A percentile compares a stretch with the other conserved stretches of the same genome.
Conservation (phyloP, 92 coral and sea anemone species). For the Anthopleura xanthogrammica region DNA sequence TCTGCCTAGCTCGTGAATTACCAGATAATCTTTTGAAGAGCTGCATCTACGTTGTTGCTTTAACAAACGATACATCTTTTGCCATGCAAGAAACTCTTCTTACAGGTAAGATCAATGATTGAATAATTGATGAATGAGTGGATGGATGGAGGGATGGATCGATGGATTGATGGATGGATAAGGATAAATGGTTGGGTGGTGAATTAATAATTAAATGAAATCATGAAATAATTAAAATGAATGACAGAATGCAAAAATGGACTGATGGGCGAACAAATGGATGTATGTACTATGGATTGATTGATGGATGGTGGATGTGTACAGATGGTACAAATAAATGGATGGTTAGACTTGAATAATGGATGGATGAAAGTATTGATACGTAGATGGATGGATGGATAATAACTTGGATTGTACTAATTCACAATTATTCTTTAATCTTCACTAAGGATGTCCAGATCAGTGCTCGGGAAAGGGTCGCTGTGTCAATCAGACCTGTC, state of each 20-base stretch:
- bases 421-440: too few species aligned
- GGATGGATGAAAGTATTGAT: neutral
- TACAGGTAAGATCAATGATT: slow-evolving; percentile 19
- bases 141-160: too few species aligned
- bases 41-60: slow-evolving; percentile 69
- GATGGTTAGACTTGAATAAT: too few species aligned
- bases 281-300: neutral
- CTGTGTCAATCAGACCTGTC: slow-evolving; percentile 63
- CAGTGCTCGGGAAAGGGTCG: slow-evolving; percentile 77
- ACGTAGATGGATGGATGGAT: neutral
- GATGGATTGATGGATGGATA: neutral
- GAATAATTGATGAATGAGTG: too few species aligned
- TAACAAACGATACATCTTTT: slow-evolving; percentile 67
- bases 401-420: too few species aligned
- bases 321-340: too few species aligned
- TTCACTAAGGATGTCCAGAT: slow-evolving; percentile 44
- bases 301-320: neutral
- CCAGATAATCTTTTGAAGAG: slow-evolving; percentile 43
- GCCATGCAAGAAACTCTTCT: slow-evolving; percentile 54
- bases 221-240: too few species aligned
- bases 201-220: neutral
- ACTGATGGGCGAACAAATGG: neutral
- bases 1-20: slow-evolving; percentile 50
- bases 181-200: too few species aligned
- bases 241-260: too few species aligned